A percentile compares a stretch with the other conserved stretches of the same genome.
Evolutionary conservation across 2,888 invertebrate genomes (phyloP).

Genomic region (Leptogaster cylindrica): DNA sequence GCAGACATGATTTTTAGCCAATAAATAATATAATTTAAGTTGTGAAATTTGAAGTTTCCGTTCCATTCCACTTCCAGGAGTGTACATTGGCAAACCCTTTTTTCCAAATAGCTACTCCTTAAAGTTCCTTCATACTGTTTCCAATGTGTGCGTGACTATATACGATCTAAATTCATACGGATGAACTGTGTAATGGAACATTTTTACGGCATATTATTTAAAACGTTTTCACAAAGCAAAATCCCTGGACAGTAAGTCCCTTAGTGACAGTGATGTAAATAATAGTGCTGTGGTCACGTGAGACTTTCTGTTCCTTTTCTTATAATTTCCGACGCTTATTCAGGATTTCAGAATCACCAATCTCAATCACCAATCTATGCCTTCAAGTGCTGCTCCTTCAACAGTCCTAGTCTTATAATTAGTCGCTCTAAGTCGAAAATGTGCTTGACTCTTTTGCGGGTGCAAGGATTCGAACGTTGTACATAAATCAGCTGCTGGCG

Average conservation of each 20-base stretch:
- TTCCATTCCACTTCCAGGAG: conserved; percentile 23
- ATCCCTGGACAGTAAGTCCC: not conserved
- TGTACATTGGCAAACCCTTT: conserved; percentile 21
- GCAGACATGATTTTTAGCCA: too few species aligned
- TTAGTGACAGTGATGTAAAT: conserved; percentile 19
- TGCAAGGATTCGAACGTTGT: not conserved
- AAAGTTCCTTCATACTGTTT: not conserved
- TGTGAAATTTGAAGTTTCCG: conserved; percentile 32
- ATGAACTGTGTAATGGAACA: conserved; percentile 34
- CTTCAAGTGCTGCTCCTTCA: not conserved
- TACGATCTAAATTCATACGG: conserved; percentile 3
- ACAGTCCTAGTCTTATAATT: not conserved
- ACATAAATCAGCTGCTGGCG: not conserved
- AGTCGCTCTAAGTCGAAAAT: not conserved
- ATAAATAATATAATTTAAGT: conserved; percentile 5
- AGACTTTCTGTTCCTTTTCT: conserved; percentile 26
- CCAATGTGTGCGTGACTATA: conserved; percentile 17
- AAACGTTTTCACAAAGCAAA: conserved; percentile 11
- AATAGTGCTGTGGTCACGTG: conserved; percentile 9
- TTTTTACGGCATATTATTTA: conserved; percentile 13
- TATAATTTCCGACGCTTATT: conserved; percentile 15
- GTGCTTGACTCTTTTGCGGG: not conserved
- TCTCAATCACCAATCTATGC: not conserved
- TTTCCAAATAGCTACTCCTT: conserved; percentile 19
- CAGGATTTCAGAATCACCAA: not conserved